Percentiles rank a stretch among this genome's conserved stretches.
phyloP scores from a whole-genome alignment of 2,113 vertebrate species.

The Thamnaconus septentrionalis region DNA sequence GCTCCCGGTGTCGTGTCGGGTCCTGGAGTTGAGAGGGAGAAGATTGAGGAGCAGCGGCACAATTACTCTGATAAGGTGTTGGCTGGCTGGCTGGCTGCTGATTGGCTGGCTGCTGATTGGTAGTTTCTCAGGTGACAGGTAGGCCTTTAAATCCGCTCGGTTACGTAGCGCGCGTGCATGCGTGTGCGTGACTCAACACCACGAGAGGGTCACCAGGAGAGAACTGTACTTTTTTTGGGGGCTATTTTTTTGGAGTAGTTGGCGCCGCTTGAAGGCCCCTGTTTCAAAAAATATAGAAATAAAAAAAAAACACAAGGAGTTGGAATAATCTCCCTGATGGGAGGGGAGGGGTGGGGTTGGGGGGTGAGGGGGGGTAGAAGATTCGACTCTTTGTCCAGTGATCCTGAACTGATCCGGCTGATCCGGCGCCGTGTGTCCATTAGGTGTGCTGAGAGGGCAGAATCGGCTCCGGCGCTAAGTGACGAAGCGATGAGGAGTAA shows the following conservation, averaged over 20 bases:
- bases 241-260: too few species aligned
- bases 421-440: slow-evolving; percentile 1
- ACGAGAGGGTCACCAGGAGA: too few species aligned
- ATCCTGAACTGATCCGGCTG: slow-evolving; percentile 5
- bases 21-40: slow-evolving; percentile 14
- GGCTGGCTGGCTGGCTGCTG: slow-evolving; percentile 54
- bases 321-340: neutral
- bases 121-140: slow-evolving; percentile 34
- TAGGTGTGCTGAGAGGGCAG: neutral
- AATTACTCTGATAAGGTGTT: slow-evolving; percentile 53
- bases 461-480: too few species aligned
- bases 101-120: slow-evolving; percentile 59
- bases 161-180: slow-evolving; percentile 17
- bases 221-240: too few species aligned
- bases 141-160: slow-evolving; percentile 18
- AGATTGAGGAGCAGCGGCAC: slow-evolving; percentile 31
- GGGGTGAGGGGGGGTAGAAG: neutral
- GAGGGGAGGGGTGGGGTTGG: neutral
- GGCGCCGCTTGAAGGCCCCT: too few species aligned
- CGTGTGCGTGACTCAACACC: neutral
- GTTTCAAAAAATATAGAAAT: too few species aligned
- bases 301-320: neutral
- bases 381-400: neutral
- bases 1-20: slow-evolving; percentile 23
- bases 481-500: too few species aligned